A percentile compares a stretch with the other conserved stretches of the same genome.
phyloP scores from a whole-genome alignment of 2,888 invertebrate species.

The Lordiphosa andalusiaca region DNA sequence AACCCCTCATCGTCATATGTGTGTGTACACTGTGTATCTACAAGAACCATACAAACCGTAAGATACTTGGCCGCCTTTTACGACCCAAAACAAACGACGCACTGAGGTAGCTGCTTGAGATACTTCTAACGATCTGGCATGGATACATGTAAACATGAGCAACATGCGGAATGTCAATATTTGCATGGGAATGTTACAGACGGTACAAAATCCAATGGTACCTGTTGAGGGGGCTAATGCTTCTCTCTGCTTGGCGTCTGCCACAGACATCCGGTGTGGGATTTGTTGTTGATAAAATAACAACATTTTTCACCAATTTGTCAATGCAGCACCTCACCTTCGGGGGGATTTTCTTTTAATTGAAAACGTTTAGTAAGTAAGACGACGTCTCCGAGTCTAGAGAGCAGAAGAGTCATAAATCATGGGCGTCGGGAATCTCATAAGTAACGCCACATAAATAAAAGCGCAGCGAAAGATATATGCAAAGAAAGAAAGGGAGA shows the following conservation, averaged over 20 bases:
- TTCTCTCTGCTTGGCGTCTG: constrained; percentile 7
- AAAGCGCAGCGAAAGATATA: constrained; percentile 54
- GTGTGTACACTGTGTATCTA: constrained; percentile 1
- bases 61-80: constrained; percentile 37
- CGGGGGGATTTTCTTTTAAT: constrained; percentile 51
- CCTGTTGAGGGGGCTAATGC: constrained; percentile 23
- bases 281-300: background rate
- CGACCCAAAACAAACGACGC: constrained; percentile 57
- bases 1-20: constrained; percentile 7
- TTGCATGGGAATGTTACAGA: constrained; percentile 47
- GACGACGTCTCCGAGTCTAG: constrained; percentile 42
- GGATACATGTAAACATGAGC: constrained; percentile 46
- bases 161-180: constrained; percentile 59
- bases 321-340: constrained; percentile 32
- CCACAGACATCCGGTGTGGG: constrained; percentile 28
- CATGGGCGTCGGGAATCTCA: constrained; percentile 50
- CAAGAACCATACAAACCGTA: too few species aligned
- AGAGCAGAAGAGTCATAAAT: constrained; percentile 52
- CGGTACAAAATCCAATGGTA: constrained; percentile 31
- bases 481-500: background rate
- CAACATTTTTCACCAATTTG: constrained; percentile 30
- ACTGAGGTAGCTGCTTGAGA: constrained; percentile 56
- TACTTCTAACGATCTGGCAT: constrained; percentile 43
- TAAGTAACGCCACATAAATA: constrained; percentile 75
- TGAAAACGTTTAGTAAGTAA: constrained; percentile 66